Evolutionary conservation across 2,888 invertebrate genomes (phyloP).

Genomic region (Lysandra coridon): DNA sequence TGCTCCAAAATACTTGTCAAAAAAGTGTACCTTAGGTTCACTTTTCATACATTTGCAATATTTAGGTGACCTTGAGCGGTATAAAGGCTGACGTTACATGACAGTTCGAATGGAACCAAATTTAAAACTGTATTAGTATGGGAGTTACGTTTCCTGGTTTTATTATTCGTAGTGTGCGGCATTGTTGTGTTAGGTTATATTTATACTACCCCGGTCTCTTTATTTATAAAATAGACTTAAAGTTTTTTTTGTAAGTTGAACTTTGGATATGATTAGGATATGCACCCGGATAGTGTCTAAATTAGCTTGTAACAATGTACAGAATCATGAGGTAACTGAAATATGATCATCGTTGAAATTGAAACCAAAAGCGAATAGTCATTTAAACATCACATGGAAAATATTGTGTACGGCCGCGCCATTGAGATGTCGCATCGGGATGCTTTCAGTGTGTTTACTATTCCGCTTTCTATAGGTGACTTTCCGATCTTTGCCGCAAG

Average conservation of each 20-base stretch:
- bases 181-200: neutral
- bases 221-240: constrained; percentile 18
- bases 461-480: neutral
- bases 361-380: neutral
- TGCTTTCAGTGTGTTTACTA: neutral
- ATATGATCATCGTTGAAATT: neutral
- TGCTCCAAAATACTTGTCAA: too few species aligned
- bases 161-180: neutral
- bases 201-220: neutral
- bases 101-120: too few species aligned
- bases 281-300: neutral
- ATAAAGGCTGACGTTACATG: too few species aligned
- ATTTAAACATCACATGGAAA: neutral
- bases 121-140: too few species aligned
- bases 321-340: neutral
- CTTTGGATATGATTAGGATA: constrained; percentile 15
- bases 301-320: neutral
- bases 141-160: too few species aligned
- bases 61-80: too few species aligned
- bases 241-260: constrained; percentile 3
- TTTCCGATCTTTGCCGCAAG: too few species aligned
- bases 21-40: too few species aligned
- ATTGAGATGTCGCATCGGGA: neutral
- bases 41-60: too few species aligned
- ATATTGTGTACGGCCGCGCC: neutral